Percentiles rank a stretch among this genome's conserved stretches.
Evolutionary conservation across 1,140 invertebrate genomes (phyloP).

Genomic region (Listronotus bonariensis): DNA sequence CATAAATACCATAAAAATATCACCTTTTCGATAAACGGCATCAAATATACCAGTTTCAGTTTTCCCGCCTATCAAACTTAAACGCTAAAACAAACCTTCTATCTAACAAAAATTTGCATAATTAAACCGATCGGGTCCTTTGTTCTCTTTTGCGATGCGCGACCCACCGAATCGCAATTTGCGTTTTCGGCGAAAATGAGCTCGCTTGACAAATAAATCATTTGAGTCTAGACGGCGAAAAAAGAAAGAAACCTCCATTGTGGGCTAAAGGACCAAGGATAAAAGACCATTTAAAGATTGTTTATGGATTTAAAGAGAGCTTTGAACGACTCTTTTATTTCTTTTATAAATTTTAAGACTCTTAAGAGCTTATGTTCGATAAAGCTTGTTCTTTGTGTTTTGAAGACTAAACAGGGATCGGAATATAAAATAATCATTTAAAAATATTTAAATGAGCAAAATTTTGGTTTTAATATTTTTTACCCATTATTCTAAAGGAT

Average conservation of each 20-base stretch:
- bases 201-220: slow-evolving; percentile 29
- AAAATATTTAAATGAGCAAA: too few species aligned
- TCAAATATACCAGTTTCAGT: too few species aligned
- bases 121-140: slow-evolving; percentile 26
- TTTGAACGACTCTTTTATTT: background rate
- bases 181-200: slow-evolving; percentile 30
- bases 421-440: background rate
- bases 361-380: slow-evolving; percentile 2
- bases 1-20: too few species aligned
- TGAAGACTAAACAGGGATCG: background rate
- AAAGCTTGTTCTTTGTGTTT: slow-evolving; percentile 7
- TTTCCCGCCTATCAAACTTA: too few species aligned
- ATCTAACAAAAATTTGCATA: slow-evolving; percentile 16
- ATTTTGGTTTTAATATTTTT: too few species aligned
- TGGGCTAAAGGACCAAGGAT: slow-evolving; percentile 27
- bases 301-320: slow-evolving; percentile 23
- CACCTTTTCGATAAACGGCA: too few species aligned
- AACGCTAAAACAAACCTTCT: too few species aligned
- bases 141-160: slow-evolving; percentile 17
- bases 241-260: slow-evolving; percentile 3
- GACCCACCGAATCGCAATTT: slow-evolving; percentile 12
- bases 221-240: slow-evolving; percentile 27
- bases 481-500: too few species aligned
- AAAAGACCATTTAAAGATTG: slow-evolving; percentile 23
- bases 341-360: slow-evolving; percentile 8